Evolutionary conservation across 37 sponge, comb jelly and placozoan genomes (phyloP).

Genomic region (Halisarca cf. caerulea): DNA sequence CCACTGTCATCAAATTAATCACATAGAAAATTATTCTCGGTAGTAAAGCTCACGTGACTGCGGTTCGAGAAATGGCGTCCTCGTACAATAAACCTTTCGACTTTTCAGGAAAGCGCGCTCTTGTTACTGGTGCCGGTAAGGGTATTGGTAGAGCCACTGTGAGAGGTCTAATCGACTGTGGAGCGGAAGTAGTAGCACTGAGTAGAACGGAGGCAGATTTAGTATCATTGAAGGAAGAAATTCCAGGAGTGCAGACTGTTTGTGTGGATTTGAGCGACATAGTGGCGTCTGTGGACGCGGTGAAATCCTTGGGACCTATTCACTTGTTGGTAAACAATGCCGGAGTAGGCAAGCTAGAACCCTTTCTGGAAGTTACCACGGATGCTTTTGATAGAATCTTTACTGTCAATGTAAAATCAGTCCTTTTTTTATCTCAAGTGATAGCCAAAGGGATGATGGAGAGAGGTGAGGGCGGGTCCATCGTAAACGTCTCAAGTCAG

Average conservation of each 20-base stretch:
- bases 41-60: too few species aligned
- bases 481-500: constrained; percentile 93
- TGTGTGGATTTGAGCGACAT: constrained; percentile 78
- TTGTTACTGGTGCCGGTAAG: constrained; percentile 97
- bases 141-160: constrained; percentile 92
- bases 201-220: constrained; percentile 86
- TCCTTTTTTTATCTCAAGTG: constrained; percentile 89
- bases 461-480: constrained; percentile 77
- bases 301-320: constrained; percentile 65
- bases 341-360: constrained; percentile 70
- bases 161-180: constrained; percentile 63
- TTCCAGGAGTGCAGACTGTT: constrained; percentile 42
- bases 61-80: background rate
- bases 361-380: constrained; percentile 85
- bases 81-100: constrained; percentile 19
- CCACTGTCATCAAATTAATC: too few species aligned
- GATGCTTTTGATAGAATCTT: constrained; percentile 78
- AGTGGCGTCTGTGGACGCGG: constrained; percentile 16
- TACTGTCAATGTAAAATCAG: constrained; percentile 87
- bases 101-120: constrained; percentile 83
- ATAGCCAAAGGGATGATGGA: constrained; percentile 89
- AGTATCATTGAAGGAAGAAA: constrained; percentile 47
- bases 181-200: constrained; percentile 89
- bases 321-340: constrained; percentile 98
- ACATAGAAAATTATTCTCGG: too few species aligned